Evolutionary conservation across 2,888 invertebrate genomes (phyloP), one percentile per base, ranked within the genome.

Genomic region (Apeira syringaria): DNA sequence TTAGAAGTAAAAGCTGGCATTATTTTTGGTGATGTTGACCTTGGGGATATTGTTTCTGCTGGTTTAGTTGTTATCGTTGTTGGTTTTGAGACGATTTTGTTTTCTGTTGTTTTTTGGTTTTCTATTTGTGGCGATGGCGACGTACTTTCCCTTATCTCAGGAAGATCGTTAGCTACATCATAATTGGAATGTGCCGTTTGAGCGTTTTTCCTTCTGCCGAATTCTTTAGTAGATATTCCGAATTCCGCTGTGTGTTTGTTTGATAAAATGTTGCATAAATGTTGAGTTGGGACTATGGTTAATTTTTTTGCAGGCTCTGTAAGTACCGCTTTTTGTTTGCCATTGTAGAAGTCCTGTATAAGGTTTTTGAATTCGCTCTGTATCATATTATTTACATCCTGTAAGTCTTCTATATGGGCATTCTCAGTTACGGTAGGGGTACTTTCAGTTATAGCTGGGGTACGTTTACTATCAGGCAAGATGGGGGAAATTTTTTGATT

Each of bases 211-310:
- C 28, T 44, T 3, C 33, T 32, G 25, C 49, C 49, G 9, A 51
- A 50, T 28, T 54, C 47, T 45, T 47, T 35, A 28, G 46, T 28
- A 5, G 44, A 5, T 30, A 54, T 33, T 7, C 35, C 40, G 4
- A 54, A 10, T 31, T 43, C 6, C 29, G 49, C 18, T 3, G 62
- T 53, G 55, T 65, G 61, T 12, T 37, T 37, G 41, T 60, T 51
- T 13, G 61, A 65, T 24, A 51, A 48, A 3, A n/a, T n/a, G n/a
- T 50, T 9, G 63, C 54, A 0, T 70, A 48, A 8, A 63, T 55
- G 50, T 57, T 61, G 4, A 69, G 37, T 42, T 68, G 64, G 4
- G 32, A n/a, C 39, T 5, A 53, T 49, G 8, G 59, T 33, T 7
- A 70, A 41, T 6, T 28, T 47, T 22, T 43, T 49, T 6, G 58